Evolutionary conservation across 1,140 invertebrate genomes (phyloP).

Genomic region (Habropoda laboriosa): DNA sequence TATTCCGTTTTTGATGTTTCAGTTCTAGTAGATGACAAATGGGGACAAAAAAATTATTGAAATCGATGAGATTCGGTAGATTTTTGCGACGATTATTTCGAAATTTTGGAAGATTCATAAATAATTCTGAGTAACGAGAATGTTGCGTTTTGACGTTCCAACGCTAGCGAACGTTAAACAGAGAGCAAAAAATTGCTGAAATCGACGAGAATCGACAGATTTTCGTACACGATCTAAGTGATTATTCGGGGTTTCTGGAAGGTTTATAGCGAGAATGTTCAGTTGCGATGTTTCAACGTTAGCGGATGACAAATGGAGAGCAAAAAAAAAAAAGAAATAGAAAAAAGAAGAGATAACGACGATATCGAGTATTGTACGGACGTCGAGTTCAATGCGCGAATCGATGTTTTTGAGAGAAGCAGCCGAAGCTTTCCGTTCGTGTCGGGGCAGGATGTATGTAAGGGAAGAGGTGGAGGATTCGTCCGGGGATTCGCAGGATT

Average conservation of each 20-base stretch:
- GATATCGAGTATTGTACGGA: slow-evolving; percentile 6
- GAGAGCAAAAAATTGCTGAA: too few relatives aligned
- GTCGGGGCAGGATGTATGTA: slow-evolving; percentile 34
- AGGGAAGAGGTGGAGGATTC: slow-evolving; percentile 48
- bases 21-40: too few relatives aligned
- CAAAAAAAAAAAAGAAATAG: not conserved
- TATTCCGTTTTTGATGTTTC: too few relatives aligned
- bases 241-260: too few relatives aligned
- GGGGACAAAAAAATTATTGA: too few relatives aligned
- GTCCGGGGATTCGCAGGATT: slow-evolving; percentile 66
- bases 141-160: not conserved
- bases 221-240: not conserved
- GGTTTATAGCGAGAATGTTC: too few relatives aligned
- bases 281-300: too few relatives aligned
- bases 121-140: not conserved
- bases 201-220: not conserved
- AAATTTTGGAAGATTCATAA: not conserved
- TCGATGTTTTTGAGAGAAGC: slow-evolving; percentile 47
- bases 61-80: too few relatives aligned
- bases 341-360: not conserved
- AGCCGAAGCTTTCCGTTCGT: slow-evolving; percentile 29
- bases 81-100: too few relatives aligned
- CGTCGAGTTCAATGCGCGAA: slow-evolving; percentile 21
- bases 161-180: too few relatives aligned
- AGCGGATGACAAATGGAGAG: not conserved